These are phyloP conservation scores for Lonchura striata DNA, from an alignment of 2,113 vertebrate genomes.

Conservation along the genomic window DNA sequence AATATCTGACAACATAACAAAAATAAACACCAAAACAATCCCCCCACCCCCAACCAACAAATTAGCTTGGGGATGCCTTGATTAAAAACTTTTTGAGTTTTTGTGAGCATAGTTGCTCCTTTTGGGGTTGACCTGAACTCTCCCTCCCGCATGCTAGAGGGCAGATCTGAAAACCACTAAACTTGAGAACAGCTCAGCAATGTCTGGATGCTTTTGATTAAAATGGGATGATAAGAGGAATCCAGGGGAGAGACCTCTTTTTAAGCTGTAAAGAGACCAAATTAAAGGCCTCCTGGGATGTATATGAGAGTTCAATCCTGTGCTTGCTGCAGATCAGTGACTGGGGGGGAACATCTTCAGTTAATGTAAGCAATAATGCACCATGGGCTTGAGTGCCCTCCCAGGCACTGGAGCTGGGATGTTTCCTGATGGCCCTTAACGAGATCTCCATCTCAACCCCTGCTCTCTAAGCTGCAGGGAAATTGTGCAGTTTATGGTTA, in stretches of 20 bases:
- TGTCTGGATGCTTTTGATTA: neutral
- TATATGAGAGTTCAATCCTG: neutral
- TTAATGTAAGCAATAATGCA: accelerated
- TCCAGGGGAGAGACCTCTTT: neutral
- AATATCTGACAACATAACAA: neutral
- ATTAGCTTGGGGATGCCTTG: neutral
- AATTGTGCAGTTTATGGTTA: neutral
- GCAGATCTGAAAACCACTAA: neutral
- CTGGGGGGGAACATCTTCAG: neutral
- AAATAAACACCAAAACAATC: neutral
- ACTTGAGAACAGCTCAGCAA: neutral
- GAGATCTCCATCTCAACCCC: neutral
- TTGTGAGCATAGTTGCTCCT: neutral
- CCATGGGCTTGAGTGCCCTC: accelerated
- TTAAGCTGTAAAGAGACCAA: neutral
- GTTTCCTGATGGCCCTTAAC: neutral
- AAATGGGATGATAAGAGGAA: neutral
- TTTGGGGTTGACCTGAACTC: neutral
- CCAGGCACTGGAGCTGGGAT: neutral
- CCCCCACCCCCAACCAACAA: neutral
- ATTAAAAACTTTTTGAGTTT: neutral
- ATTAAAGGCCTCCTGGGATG: neutral
- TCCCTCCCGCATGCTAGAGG: neutral
- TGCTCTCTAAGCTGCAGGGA: neutral
- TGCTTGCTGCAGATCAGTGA: neutral